Conservation (phyloP, 64 coral and sea anemone species). For the Exaiptasia diaphana region DNA sequence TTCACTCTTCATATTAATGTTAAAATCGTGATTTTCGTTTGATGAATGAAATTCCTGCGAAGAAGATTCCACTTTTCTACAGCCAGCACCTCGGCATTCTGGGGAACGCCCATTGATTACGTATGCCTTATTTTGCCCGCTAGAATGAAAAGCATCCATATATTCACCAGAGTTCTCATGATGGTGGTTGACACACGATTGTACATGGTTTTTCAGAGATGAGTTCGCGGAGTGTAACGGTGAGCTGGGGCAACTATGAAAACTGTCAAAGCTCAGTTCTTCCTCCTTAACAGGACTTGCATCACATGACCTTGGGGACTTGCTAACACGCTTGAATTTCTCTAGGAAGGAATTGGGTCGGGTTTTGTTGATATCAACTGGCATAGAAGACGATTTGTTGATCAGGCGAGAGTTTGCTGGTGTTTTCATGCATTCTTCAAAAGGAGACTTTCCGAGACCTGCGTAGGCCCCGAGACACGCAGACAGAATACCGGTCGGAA, state of each 20-base stretch:
- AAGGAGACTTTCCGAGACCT: constrained; percentile 84
- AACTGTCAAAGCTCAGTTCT: constrained; percentile 36
- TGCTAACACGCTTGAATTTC: constrained; percentile 24
- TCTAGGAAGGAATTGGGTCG: constrained; percentile 55
- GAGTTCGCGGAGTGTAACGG: too few species aligned
- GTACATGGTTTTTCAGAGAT: too few species aligned
- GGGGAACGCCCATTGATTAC: too few species aligned
- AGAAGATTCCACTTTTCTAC: too few species aligned
- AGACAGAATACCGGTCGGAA: constrained; percentile 72
- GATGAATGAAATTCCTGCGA: too few species aligned
- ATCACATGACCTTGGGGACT: neutral
- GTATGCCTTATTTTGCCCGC: too few species aligned
- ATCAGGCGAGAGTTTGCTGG: constrained; percentile 33
- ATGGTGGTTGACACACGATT: too few species aligned
- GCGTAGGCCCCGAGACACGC: constrained; percentile 78
- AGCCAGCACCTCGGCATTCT: too few species aligned
- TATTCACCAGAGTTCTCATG: too few species aligned
- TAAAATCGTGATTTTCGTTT: too few species aligned
- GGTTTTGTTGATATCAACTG: constrained; percentile 43
- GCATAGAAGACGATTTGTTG: constrained; percentile 6
- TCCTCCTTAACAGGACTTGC: neutral
- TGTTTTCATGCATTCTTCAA: constrained; percentile 84
- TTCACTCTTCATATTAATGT: neutral
- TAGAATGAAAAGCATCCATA: too few species aligned
- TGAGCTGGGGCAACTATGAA: constrained; percentile 74